A percentile compares a stretch with the other conserved stretches of the same genome.
Conservation (phyloP, 2,113 vertebrate genomes). For the Promerops cafer region DNA sequence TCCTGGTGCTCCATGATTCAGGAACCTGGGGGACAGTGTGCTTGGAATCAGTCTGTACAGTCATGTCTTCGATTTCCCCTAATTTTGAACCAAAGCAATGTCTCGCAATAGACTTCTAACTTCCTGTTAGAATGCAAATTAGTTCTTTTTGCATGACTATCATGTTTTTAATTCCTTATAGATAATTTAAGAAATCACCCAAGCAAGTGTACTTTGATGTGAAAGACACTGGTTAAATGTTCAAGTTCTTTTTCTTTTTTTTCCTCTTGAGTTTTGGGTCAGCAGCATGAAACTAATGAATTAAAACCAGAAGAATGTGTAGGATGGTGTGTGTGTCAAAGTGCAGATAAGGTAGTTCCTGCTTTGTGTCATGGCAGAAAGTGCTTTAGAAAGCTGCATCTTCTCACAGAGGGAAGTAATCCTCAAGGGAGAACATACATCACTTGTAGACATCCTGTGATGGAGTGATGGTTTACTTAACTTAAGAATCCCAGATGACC, state of each 20-base stretch:
- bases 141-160: neutral
- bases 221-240: neutral
- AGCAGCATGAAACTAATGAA: neutral
- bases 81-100: neutral
- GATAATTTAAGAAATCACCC: neutral
- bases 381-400: neutral
- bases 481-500: slow-evolving; percentile 17
- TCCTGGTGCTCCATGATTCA: neutral
- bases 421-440: slow-evolving; percentile 41
- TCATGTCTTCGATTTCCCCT: neutral
- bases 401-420: slow-evolving; percentile 14
- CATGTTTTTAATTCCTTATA: neutral
- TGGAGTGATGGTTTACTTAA: slow-evolving; percentile 50
- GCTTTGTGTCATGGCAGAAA: slow-evolving; percentile 46
- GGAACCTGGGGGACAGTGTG: rapidly evolving
- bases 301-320: slow-evolving; percentile 39
- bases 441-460: slow-evolving; percentile 26
- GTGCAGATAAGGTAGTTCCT: slow-evolving; percentile 35
- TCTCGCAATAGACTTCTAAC: neutral
- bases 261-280: neutral
- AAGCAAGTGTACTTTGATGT: neutral
- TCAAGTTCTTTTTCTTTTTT: neutral
- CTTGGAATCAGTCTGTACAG: neutral
- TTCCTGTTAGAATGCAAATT: neutral
- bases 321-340: slow-evolving; percentile 26